Base-by-base conservation (phyloP, 2,113 vertebrate genomes). In the Nyctibius bracteatus region DNA sequence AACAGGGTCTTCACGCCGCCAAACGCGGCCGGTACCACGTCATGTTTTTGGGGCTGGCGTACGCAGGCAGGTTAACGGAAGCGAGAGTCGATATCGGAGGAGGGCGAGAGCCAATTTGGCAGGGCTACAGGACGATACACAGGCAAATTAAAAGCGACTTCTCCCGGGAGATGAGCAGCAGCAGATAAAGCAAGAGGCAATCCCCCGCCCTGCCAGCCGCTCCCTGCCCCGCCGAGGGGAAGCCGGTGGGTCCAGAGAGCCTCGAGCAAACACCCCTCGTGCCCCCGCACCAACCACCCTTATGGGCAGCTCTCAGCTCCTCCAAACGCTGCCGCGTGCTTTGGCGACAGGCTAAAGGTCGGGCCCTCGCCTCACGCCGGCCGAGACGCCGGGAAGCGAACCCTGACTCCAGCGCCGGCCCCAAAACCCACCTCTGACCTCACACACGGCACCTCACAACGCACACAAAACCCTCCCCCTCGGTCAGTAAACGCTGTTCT, bases 21-120 rank as follows among this genome's bases (percentile, higher is more conserved):
- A 19, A 37, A 43, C 0, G 13, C 0, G 10, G 39, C 21, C 1
- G 14, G 37, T 10, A 16, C 6, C 2, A 0, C 0, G 14, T 12
- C 4, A 7, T 10, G 5, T 54, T 70, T 47, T 9, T 18, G 0
- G 25, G 30, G 24, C 23, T 2, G 28, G 39, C 24, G 37, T 5
- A 27, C 0, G 44, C 63, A 8, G 63, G 23, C 23, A 7, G 37
- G 66, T 35, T 46, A 43, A 33, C 5, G 3, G 10, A 20, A 44
- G 33, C 8, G 0, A 30, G 1, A 23, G 59, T 16, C 2, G 0
- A 16, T 8, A 13, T 0, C 4, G 46, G 59, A 9, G 28, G 30
- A 39, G 43, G 35, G 33, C 0, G 2, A 28, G 43, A 63, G 66
- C 43, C 24, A 10, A 43, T 2, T n/a, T 54, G 77, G 61, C 41